Base-by-base conservation (phyloP, 2,797 vertebrate species). In the Acanthornis magna region DNA sequence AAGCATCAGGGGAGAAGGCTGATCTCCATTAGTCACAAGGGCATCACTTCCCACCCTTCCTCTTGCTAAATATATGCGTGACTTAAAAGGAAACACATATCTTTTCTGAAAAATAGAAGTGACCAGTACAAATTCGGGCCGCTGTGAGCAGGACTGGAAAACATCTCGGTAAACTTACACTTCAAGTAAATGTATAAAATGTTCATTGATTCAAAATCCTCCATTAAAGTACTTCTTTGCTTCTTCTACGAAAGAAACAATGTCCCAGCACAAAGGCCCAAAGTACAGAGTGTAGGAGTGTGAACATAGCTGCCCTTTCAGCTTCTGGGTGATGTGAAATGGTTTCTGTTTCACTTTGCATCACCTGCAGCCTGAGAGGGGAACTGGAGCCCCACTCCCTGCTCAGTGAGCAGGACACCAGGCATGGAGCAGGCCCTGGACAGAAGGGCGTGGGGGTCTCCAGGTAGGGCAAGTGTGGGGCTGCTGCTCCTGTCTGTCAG, bases 401-500 rank as follows among this genome's bases (percentile, higher is more conserved):
- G 19, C 2, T 25, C 43, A 10, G 1, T 4, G 32, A 34, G 30
- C 13, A 51, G 54, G 61, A 11, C 1, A 7, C 23, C 34, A 43
- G 55, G 10, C 13, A 10, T 6, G 9, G 23, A 42, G 15, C 66
- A 72, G 38, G 27, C 53, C 21, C 23, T 58, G n/a, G 26, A 18
- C 11, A 53, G 14, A 30, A 30, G 10, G 8, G 4, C 16, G 10
- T 15, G n/a, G 4, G 17, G 9, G 4, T 34, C 26, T 67, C 13
- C 38, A 36, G 27, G 26, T 5, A 58, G 2, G 15, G n/a, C 7
- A 36, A n/a, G 27, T 1, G 1, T 15, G 29, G 14, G 14, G 8
- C 4, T 86, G 45, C 27, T 48, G 42, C 16, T 68, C 15, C 50
- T 36, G 6, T 38, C 10, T 75, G 14, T 36, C 10, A 5, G 8